Conservation (phyloP, 2,113 vertebrate species). For the Brevimyrus niger region DNA sequence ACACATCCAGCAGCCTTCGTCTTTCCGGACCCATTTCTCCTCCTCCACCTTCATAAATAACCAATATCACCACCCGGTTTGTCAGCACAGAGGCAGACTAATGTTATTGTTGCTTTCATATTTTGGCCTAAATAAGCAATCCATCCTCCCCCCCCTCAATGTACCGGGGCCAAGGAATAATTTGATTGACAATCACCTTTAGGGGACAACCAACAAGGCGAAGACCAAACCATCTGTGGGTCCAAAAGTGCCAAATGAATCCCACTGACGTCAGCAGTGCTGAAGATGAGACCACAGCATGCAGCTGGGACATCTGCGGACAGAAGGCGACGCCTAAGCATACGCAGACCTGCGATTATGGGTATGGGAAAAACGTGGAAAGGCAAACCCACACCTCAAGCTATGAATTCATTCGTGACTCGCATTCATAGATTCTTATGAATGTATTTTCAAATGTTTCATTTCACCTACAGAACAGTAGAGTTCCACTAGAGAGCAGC, state of each 20-base stretch:
- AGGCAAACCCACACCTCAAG: not conserved
- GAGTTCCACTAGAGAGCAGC: not conserved
- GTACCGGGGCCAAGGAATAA: slow-evolving; percentile 23
- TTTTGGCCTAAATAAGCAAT: slow-evolving; percentile 16
- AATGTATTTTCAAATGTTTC: not conserved
- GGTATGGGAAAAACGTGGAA: not conserved
- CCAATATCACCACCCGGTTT: slow-evolving; percentile 34
- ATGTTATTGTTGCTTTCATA: slow-evolving; percentile 37
- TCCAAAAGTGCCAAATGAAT: slow-evolving; percentile 12
- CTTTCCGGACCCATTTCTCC: not conserved
- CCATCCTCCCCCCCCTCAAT: not conserved
- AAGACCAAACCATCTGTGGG: slow-evolving; percentile 48
- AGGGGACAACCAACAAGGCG: slow-evolving; percentile 34
- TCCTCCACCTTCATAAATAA: slow-evolving; percentile 41
- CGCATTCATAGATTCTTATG: not conserved
- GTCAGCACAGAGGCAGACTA: slow-evolving; percentile 31
- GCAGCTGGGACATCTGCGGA: not conserved
- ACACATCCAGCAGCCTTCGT: not conserved
- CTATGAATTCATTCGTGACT: not conserved
- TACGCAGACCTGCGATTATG: not conserved
- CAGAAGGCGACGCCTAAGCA: too few species aligned
- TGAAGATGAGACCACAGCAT: not conserved
- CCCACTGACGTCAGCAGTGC: not conserved
- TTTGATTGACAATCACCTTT: slow-evolving; percentile 37
- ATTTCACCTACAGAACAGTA: not conserved